These are phyloP conservation scores for Nemurella pictetii DNA, from an alignment of 2,888 invertebrate genomes.

Conservation along the genomic window DNA sequence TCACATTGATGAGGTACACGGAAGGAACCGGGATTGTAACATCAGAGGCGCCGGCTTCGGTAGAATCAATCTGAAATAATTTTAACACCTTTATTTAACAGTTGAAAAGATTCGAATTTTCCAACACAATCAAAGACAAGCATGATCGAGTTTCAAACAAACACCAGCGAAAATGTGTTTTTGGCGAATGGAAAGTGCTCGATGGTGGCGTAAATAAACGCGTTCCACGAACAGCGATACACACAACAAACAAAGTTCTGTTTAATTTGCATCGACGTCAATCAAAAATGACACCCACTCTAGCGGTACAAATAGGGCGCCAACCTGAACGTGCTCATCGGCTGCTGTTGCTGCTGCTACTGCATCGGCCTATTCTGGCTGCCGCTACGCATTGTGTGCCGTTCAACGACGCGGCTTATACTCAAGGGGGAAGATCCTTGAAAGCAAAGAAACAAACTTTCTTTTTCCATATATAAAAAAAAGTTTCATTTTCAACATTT, in stretches of 20 bases:
- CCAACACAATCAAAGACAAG: background rate
- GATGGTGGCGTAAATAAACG: background rate
- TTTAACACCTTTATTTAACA: background rate
- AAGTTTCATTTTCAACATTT: conserved; percentile 20
- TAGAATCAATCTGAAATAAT: background rate
- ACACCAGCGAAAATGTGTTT: background rate
- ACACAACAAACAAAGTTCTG: background rate
- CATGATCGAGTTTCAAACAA: background rate
- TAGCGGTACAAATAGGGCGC: no score
- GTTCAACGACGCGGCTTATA: background rate
- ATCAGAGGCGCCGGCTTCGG: background rate
- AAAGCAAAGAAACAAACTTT: conserved; percentile 32
- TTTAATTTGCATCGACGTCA: background rate
- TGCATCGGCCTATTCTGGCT: background rate
- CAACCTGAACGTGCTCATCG: no score
- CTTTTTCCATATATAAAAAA: conserved; percentile 2
- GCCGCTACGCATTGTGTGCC: background rate
- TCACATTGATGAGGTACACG: background rate
- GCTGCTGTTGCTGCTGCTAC: no score
- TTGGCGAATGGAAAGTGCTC: background rate
- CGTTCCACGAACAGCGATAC: background rate
- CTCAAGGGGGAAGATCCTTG: background rate
- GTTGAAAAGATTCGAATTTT: background rate
- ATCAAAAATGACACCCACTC: background rate
- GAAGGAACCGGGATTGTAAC: background rate